Conservation (phyloP, 2,888 invertebrate species). For the Standfussiana lucernea region DNA sequence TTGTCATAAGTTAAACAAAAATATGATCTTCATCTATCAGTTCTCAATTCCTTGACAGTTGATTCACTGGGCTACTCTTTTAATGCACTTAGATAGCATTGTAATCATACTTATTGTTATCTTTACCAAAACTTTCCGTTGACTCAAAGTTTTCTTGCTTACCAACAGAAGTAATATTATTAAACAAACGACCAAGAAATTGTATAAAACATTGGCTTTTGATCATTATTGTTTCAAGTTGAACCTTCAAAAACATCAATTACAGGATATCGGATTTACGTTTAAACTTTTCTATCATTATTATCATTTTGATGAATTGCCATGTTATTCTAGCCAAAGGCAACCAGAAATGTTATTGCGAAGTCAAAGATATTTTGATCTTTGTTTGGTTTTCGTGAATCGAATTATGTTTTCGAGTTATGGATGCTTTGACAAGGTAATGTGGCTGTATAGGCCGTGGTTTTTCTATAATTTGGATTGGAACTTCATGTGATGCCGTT, state of each 20-base stretch:
- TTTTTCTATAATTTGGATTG: not conserved
- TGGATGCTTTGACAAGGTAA: not conserved
- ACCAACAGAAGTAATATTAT: constrained; percentile 20
- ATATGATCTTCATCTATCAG: not conserved
- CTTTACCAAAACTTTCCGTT: not conserved
- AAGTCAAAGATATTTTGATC: constrained; percentile 38
- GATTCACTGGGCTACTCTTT: not conserved
- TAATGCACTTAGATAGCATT: not conserved
- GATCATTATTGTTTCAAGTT: constrained; percentile 60
- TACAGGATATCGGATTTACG: constrained; percentile 61
- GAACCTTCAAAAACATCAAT: constrained; percentile 60
- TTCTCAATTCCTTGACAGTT: not conserved
- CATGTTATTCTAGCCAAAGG: constrained; percentile 48
- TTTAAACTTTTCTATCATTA: constrained; percentile 60
- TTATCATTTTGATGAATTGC: constrained; percentile 58
- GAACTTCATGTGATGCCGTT: not conserved
- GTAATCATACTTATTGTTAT: constrained; percentile 4
- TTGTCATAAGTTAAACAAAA: not conserved
- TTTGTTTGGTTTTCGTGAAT: constrained; percentile 37
- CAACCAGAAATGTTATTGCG: constrained; percentile 32
- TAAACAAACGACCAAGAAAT: constrained; percentile 42
- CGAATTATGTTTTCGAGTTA: constrained; percentile 18
- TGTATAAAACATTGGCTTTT: constrained; percentile 54
- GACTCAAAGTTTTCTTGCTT: constrained; percentile 16
- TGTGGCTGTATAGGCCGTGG: not conserved